Evolutionary conservation across 2,113 vertebrate species (phyloP), one percentile per base, ranked within the genome.

Genomic region (Petrocephalus zakoni): DNA sequence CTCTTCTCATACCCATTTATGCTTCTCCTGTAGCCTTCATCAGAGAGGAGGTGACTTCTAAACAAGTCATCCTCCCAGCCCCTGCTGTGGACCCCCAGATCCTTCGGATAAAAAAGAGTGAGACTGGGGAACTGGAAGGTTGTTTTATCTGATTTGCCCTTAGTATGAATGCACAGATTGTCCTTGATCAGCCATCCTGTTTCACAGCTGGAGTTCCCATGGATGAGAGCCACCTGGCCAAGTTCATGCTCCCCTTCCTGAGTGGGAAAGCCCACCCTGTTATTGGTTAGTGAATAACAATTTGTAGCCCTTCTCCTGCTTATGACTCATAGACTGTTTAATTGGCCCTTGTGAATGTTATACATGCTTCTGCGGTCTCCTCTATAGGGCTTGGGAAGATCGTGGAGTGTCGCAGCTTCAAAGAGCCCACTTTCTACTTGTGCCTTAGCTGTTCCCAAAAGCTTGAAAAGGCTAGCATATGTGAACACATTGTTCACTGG

Each of bases 391-490:
- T 88, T 10, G 8, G 22, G 4, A 55, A 42, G 29, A 51, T 88
- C 2, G 52, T 88, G 78, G 88, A 88, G 55, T 88, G 75, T 53
- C 88, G 88, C 34, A 61, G 88, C 25, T 88, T 88, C 15, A 88
- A 61, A 42, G 75, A 61, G 88, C 78, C 88, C 19, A 88, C 88
- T 55, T 83, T 88, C 51, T 88, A 88, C 78, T 52, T 88, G n/a
- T 88, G 88, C 37, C 78, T 88, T 5, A 83, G 72, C 88, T 88
- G 88, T 25, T 53, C 37, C 8, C 34, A 61, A 55, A 88, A 88
- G 53, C 9, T 88, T 4, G 78, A 58, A 5, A 88, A 61, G 53
- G 75, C 19, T 5, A 9, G 9, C 78, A 88, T 88, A 2, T 88
- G 88, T 47, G 58, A 25, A 42, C 88, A 88, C 88, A 61, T 88